Evolutionary conservation across 2,797 vertebrate genomes (phyloP).

Genomic region (Salarias fasciatus): DNA sequence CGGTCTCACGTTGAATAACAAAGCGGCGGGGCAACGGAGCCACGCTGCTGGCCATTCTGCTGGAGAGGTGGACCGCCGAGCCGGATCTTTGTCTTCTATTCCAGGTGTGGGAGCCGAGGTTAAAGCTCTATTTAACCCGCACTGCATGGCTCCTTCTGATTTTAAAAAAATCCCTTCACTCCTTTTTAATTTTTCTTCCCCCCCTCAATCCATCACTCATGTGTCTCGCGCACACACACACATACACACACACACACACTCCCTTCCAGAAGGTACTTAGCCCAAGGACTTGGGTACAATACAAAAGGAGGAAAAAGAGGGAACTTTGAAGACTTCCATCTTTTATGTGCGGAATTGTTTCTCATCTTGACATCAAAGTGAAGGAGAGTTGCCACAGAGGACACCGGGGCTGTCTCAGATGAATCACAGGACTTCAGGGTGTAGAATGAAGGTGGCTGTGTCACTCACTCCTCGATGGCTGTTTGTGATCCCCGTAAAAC

Average conservation of each 20-base stretch:
- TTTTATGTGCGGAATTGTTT: constrained; percentile 79
- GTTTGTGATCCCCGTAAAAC: constrained; percentile 49
- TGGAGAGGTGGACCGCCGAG: constrained; percentile 35
- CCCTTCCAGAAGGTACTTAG: constrained; percentile 50
- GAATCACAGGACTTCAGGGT: constrained; percentile 55
- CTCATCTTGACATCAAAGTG: constrained; percentile 78
- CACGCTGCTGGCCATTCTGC: constrained; percentile 30
- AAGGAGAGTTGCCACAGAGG: constrained; percentile 57
- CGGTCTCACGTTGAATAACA: constrained; percentile 54
- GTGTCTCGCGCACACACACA: constrained; percentile 9
- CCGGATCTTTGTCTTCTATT: constrained; percentile 50
- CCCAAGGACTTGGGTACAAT: constrained; percentile 51
- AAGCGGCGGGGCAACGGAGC: constrained; percentile 29
- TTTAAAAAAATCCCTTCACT: constrained; percentile 28
- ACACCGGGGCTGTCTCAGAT: constrained; percentile 52
- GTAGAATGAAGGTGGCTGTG: constrained; percentile 48
- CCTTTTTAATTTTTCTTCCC: constrained; percentile 24
- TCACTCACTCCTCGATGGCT: constrained; percentile 27
- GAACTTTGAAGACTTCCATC: constrained; percentile 71
- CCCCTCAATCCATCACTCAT: constrained; percentile 44
- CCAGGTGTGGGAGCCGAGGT: constrained; percentile 26
- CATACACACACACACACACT: constrained; percentile 4
- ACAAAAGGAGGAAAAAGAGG: constrained; percentile 36
- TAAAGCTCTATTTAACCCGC: constrained; percentile 61
- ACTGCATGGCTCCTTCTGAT: constrained; percentile 40